Evolutionary conservation across 2,797 vertebrate genomes (phyloP), one percentile per base, ranked within the genome.

Genomic region (Melopsittacus undulatus): DNA sequence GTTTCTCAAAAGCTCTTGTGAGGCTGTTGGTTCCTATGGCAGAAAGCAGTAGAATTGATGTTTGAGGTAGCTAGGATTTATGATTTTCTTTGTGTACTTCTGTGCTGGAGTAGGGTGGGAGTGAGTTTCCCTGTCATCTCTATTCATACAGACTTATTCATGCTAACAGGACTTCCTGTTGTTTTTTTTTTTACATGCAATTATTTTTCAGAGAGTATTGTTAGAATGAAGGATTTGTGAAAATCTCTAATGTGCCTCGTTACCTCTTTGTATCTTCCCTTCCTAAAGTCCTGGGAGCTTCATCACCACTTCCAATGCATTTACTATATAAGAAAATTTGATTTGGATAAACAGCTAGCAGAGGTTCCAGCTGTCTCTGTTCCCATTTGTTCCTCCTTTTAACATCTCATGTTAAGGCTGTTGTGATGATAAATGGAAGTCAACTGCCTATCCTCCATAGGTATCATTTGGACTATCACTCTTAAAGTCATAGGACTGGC

Each of bases 301-400:
- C 48, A 26, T 36, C 0, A 0, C 54, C 4, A 13, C 12, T 89
- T 70, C n/a, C 0, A 2, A 5, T 2, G 5, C 11, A 18, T 93
- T 87, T 94, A 23, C 56, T 83, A n/a, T 61, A 13, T 11, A 52
- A 43, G 18, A 56, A 92, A 73, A 57, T 38, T 49, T 73, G 13
- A 17, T 83, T 77, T 67, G 9, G 1, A 1, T 73, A 83, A 59
- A 38, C 43, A 45, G 13, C 42, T 80, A 59, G 20, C 20, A 72
- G 51, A 62, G 54, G 10, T 83, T 91, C 32, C 32, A 54, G 27
- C 22, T 68, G 23, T 38, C n/a, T 90, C 18, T 42, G 7, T 85
- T 84, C 26, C 22, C 3, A 0, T 38, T 78, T 57, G 32, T 70
- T 69, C 10, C 17, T 78, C 54, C 18, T 69, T 51, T 68, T 63